phyloP scores from a whole-genome alignment of 2,888 invertebrate genomes.

The Phengaris arion region DNA sequence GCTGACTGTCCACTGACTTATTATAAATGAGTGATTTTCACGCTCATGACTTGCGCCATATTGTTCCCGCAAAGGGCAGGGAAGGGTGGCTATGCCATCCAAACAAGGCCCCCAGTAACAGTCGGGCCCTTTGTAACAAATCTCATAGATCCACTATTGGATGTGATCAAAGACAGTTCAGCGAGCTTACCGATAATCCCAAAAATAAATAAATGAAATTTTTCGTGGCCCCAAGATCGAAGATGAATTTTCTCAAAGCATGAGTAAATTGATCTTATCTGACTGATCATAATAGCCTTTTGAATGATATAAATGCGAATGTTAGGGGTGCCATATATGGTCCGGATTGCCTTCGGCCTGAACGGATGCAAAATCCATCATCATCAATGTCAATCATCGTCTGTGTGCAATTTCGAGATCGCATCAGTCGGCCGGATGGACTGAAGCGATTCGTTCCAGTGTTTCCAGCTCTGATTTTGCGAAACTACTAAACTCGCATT shows the following conservation, averaged over 20 bases:
- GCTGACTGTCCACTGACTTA: constrained; percentile 19
- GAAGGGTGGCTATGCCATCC: constrained; percentile 71
- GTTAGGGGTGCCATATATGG: too few species aligned
- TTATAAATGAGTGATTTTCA: constrained; percentile 32
- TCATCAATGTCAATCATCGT: too few species aligned
- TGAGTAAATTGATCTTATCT: constrained; percentile 5
- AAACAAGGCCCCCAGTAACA: constrained; percentile 66
- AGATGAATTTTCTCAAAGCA: background rate
- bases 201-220: constrained; percentile 13
- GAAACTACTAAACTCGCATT: too few species aligned
- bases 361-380: too few species aligned
- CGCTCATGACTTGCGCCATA: constrained; percentile 54
- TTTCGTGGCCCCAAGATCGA: constrained; percentile 9
- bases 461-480: too few species aligned
- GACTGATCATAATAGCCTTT: background rate
- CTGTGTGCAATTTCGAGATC: too few species aligned
- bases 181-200: constrained; percentile 2
- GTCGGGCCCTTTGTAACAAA: constrained; percentile 54
- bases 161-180: constrained; percentile 30
- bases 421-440: too few species aligned
- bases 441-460: too few species aligned
- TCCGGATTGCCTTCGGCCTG: too few species aligned
- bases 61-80: constrained; percentile 59
- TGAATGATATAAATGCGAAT: constrained; percentile 14
- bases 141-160: constrained; percentile 55